A percentile compares a stretch with the other conserved stretches of the same genome.
These are phyloP conservation scores for Sebastes alutus DNA, from an alignment of 2,797 vertebrate species.

Conservation along the genomic window DNA sequence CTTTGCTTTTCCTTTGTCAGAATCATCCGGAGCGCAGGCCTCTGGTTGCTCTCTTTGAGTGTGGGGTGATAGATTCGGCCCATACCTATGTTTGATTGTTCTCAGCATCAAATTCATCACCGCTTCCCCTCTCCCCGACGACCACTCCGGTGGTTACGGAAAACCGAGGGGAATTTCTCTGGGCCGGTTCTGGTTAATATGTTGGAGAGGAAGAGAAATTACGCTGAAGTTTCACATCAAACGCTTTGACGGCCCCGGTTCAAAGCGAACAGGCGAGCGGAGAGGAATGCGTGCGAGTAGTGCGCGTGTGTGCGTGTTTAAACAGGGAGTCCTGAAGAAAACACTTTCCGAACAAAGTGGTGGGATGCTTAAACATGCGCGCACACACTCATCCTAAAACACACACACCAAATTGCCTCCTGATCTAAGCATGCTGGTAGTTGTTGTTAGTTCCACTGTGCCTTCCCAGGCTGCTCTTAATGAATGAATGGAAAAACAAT, in stretches of 20 bases:
- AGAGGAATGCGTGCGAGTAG: constrained; percentile 43
- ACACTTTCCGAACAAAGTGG: constrained; percentile 60
- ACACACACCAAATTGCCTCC: constrained; percentile 12
- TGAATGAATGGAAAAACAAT: constrained; percentile 86
- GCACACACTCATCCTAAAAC: background rate
- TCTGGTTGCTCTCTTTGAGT: constrained; percentile 70
- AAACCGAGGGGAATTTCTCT: constrained; percentile 57
- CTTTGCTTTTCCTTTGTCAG: constrained; percentile 67
- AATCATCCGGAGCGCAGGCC: constrained; percentile 66
- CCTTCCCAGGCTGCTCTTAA: constrained; percentile 65
- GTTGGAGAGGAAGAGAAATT: constrained; percentile 71
- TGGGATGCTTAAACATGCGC: constrained; percentile 34
- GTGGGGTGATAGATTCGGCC: constrained; percentile 75
- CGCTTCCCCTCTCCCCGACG: constrained; percentile 57
- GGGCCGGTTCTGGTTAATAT: constrained; percentile 81
- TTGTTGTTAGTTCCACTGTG: constrained; percentile 48
- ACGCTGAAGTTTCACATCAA: constrained; percentile 74
- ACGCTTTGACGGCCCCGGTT: constrained; percentile 54
- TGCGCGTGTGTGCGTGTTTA: constrained; percentile 8
- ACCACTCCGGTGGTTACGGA: constrained; percentile 59
- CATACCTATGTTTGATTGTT: constrained; percentile 79
- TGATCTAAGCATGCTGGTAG: constrained; percentile 45
- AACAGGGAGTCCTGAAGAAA: constrained; percentile 50
- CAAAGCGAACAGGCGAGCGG: constrained; percentile 65
- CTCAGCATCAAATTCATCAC: constrained; percentile 80